These are phyloP conservation scores for Rhamphomyia laevipes DNA, from an alignment of 2,888 invertebrate species.

Conservation along the genomic window DNA sequence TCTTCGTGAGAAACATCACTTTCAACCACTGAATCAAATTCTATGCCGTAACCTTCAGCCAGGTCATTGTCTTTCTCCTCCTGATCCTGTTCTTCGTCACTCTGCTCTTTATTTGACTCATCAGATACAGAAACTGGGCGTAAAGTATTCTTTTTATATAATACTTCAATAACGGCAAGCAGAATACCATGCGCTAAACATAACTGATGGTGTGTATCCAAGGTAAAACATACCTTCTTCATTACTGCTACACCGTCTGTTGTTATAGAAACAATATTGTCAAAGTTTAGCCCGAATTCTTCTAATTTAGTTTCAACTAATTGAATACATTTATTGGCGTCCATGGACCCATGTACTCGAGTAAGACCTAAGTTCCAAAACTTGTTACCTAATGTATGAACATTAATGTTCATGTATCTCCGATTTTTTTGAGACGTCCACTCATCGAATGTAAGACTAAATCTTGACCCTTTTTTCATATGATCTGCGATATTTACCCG, in stretches of 20 bases:
- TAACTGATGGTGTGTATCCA: too few species aligned
- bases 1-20: background rate
- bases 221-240: too few species aligned
- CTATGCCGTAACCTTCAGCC: too few species aligned
- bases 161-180: background rate
- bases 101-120: background rate
- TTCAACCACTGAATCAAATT: too few species aligned
- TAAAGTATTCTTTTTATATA: too few species aligned
- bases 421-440: background rate
- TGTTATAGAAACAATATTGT: background rate
- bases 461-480: background rate
- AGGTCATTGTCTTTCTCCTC: background rate
- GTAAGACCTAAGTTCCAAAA: background rate
- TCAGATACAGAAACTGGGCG: too few species aligned
- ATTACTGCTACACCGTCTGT: background rate
- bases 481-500: too few species aligned
- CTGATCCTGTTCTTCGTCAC: background rate
- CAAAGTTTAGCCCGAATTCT: background rate
- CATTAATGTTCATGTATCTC: background rate
- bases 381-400: background rate
- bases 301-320: background rate
- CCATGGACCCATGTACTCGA: background rate
- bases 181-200: background rate
- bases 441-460: slow-evolving; percentile 1
- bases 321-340: background rate